Base-by-base conservation (phyloP, 2,797 vertebrate genomes). In the Phyllotis vaccarum region DNA sequence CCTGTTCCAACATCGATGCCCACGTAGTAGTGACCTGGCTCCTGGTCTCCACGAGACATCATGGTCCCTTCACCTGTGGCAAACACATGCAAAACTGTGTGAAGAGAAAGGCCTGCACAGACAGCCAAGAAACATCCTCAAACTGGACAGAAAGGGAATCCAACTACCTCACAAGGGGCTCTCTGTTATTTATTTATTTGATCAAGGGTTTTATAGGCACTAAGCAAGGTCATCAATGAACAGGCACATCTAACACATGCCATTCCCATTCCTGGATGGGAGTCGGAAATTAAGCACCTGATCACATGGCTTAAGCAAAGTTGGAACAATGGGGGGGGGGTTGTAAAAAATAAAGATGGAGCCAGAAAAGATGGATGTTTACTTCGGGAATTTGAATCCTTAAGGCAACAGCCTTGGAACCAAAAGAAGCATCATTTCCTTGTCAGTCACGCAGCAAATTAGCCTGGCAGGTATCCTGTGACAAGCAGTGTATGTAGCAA, bases 1-100 rank as follows among this genome's bases (percentile, higher is more conserved):
- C 98, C 98, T 0, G 99, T 99, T 79, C 99, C 99, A 95, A 99
- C 99, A 0, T 99, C 99, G 90, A 99, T 98, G 0, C 99, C 99
- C 31, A 99, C 98, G 0, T 99, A 99, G 95, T 98, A 99, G 76
- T 43, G 74, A 49, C n/a, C 16, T 21, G 37, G 70, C 78, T 90
- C 19, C 86, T 94, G 86, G 81, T 97, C 79, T 92, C 89, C 37
- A 11, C 95, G 46, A 0, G 96, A 87, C 98, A 99, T 99, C 90
- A 6, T 34, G 19, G 29, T 56, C 27, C 22, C 10, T 90, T 40
- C 17, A 88, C 86, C 98, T 98, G 83, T 1, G 10, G 58, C 14
- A 1, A 62, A 10, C 83, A 89, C n/a, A 16, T 17, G 12, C 7
- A 83, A 90, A 37, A 56, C 24, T 12, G 43, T 2, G 6, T 92